Base-by-base conservation (phyloP, 2,113 vertebrate species). In the Tylochromis polylepis region DNA sequence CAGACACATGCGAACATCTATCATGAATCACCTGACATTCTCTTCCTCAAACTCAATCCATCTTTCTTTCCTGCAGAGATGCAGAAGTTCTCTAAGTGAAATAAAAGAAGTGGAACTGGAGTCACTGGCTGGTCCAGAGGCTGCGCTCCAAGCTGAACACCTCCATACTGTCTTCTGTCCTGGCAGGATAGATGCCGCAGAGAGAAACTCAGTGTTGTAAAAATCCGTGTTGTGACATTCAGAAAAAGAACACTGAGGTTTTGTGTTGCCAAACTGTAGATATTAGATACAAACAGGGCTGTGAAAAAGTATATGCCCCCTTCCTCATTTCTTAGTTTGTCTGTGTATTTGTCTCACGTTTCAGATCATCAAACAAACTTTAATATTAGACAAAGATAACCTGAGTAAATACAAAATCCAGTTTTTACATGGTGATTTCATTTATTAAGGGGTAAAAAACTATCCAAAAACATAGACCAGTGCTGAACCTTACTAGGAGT, bases 51-150 rank as follows among this genome's bases (percentile, higher is more conserved):
- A 10, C 12, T 88, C 10, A 60, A 31, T 82, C 29, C 75, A 7
- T 56, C 46, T 81, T 41, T 51, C 7, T 65, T 43, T 81, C 36
- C 90, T 87, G 24, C 91, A 96, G 96, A 96, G 79, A 95, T 96
- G 93, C 88, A 94, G 86, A 96, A 94, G 59, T 95, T 95, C 85
- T 93, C 91, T 22, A 96, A 96, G 87, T 96, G 92, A 96, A 85
- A 34, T 51, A 67, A 49, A 22, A 60, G 34, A 85, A 56, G 57
- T 24, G 11, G 82, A 79, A 84, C 5, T 27, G 27, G 86, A 88
- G 93, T 85, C 91, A 62, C 94, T 95, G 96, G 95, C 96, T 95
- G 96, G 95, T 94, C 95, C 95, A 96, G 95, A 89, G 92, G 88
- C 94, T 89, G 83, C 16, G 4, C 65, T 88, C 62, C 84, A 88